Conservation (phyloP, 2,888 invertebrate species). For the Branchipolynoe longqiensis region DNA sequence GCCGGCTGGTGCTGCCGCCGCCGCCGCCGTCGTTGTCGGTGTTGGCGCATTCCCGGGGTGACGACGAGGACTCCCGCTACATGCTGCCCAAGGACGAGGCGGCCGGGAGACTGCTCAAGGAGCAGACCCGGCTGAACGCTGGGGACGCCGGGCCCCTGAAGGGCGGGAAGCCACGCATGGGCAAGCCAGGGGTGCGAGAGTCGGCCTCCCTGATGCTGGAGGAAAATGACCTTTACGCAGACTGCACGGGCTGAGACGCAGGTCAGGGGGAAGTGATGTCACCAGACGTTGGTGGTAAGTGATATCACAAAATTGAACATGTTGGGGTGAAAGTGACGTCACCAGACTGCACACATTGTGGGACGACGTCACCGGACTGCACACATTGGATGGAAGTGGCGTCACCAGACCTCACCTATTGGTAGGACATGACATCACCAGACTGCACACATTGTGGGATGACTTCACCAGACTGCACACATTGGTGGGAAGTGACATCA, state of each 20-base stretch:
- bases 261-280: background rate
- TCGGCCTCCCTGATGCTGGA: slow-evolving; percentile 24
- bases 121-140: background rate
- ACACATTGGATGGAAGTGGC: too few relatives aligned
- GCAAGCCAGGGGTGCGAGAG: background rate
- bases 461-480: too few relatives aligned
- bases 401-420: too few relatives aligned
- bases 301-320: too few relatives aligned
- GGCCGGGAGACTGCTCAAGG: background rate
- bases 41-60: background rate
- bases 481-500: too few relatives aligned
- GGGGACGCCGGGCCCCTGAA: background rate
- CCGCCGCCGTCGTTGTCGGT: background rate
- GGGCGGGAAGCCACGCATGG: background rate
- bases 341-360: too few relatives aligned
- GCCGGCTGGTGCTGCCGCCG: background rate
- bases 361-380: too few relatives aligned
- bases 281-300: too few relatives aligned
- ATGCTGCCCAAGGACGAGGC: slow-evolving; percentile 34
- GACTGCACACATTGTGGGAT: too few relatives aligned
- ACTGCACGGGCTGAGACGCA: background rate
- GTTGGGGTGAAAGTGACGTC: too few relatives aligned
- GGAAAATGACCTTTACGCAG: slow-evolving; percentile 47
- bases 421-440: too few relatives aligned
- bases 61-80: slow-evolving; percentile 4